Evolutionary conservation across 1,140 invertebrate genomes (phyloP), one percentile per base, ranked within the genome.

Genomic region (Drosophila aff.): DNA sequence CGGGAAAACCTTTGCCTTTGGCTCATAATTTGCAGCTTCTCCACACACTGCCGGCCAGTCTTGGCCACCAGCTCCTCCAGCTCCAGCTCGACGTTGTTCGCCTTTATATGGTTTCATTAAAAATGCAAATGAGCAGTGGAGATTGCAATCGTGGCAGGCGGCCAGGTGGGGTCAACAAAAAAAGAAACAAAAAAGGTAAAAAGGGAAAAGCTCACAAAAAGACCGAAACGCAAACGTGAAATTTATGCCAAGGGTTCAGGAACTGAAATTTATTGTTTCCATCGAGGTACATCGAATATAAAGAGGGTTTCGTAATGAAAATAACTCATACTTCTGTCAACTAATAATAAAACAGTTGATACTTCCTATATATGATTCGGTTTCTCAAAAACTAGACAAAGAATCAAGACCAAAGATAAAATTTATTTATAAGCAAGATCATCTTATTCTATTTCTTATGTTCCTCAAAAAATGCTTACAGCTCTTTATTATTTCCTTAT

Each of bases 61-160:
- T 40, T 60, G 55, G 31, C 43, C 52, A 57, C 36, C 31, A 53
- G 21, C 28, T 64, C 47, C 38, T 50, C 47, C 36, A 3, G 2
- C 5, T 28, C 23, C 43, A 8, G n/a, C 50, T 40, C 28, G 26
- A 63, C 59, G 41, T 52, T 74, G n/a, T 63, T 61, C 55, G 49
- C 61, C 60, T 77, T 83, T 72, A 79, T 81, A 81, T 52, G 77
- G 73, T 81, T 81, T 85, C 82, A 85, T 85, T 85, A 85, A 85
- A 86, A 81, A 85, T 85, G 82, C 82, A 85, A 85, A 85, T 85
- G 82, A 85, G 82, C 82, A 85, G 68, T 85, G 78, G 59, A 85
- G 83, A 86, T 85, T 85, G 82, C 69, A 75, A 75, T 75, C 71
- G 72, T 55, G 68, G 69, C 57, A 62, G 58, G 33, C 69, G 36